Conservation (phyloP, 2,797 vertebrate genomes). For the Arnoldichthys spilopterus region DNA sequence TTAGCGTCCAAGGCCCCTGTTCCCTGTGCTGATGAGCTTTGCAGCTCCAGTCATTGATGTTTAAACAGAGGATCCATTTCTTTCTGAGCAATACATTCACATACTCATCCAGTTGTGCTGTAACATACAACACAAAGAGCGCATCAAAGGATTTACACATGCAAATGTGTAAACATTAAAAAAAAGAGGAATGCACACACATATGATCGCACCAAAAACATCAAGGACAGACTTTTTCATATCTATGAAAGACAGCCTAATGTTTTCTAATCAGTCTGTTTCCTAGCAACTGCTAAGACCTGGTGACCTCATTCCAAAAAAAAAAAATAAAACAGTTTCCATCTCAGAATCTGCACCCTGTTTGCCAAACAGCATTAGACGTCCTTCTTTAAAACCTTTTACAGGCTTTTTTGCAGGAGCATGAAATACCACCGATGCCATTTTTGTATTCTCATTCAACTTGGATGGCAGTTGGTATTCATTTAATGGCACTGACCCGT, state of each 20-base stretch:
- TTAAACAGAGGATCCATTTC: background rate
- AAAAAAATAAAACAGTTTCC: background rate
- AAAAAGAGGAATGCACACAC: background rate
- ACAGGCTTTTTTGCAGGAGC: background rate
- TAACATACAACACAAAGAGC: background rate
- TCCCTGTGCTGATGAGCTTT: conserved; percentile 39
- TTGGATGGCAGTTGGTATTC: conserved; percentile 24
- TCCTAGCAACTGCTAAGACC: conserved; percentile 23
- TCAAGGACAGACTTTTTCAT: conserved; percentile 27
- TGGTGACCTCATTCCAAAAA: conserved; percentile 15
- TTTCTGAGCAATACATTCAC: conserved; percentile 5
- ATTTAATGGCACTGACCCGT: conserved; percentile 36
- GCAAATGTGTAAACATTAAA: background rate
- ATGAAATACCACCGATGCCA: conserved; percentile 10
- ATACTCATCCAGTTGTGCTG: background rate
- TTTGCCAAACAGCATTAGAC: conserved; percentile 18
- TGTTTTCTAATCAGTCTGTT: conserved; percentile 25
- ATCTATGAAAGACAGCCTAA: background rate
- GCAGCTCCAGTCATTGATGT: conserved; percentile 33
- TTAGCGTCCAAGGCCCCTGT: conserved; percentile 43
- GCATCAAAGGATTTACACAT: background rate
- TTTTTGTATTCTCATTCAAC: conserved; percentile 22
- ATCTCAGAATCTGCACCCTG: background rate
- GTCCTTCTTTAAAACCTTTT: conserved; percentile 10
- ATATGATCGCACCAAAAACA: background rate